Base-by-base conservation (phyloP, 64 coral and sea anemone species). In the Porites australiensis region DNA sequence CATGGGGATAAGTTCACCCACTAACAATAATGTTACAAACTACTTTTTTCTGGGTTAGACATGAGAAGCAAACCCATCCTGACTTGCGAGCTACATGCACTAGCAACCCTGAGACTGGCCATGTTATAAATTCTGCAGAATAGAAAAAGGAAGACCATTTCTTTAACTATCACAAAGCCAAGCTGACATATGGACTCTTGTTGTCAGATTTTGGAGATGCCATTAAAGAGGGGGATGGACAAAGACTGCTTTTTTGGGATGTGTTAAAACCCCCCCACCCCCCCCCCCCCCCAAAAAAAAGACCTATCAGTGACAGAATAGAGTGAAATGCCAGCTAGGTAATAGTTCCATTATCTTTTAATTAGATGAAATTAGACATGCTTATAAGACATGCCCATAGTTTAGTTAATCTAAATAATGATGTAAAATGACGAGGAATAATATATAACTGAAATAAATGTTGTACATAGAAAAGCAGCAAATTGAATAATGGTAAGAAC, bases 151-250 rank as follows among this genome's bases (percentile, higher is more conserved):
- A 64, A 83, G 80, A 83, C 65, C 65, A 64, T 49, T 46, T 64
- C 13, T 83, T 83, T 7, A 83, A 83, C 44, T 83, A 83, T 9
- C 80, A 83, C 65, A 59, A 83, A 47, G 65, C 60, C 80, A 83
- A 83, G 65, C 80, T 86, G 2, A 47, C 50, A 16, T 87, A 72
- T 52, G 84, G 84, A 13, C 72, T 87, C 22, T 87, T 87, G 16
- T 48, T 87, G 12, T 55, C 57, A 16, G 84, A 87, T 72, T 87
- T 72, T 72, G 54, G 72, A 14, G 84, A 87, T 87, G 50, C 84
- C 57, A 72, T 55, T 15, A 87, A 46, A 57, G 68, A 87, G 57
- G 84, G 84, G 46, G 68, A 87, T 87, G 65, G 84, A 44, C 44
- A 43, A 55, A 69, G 72, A 75, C 61, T 88, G 23, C 22, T 89